phyloP scores from a whole-genome alignment of 1,140 invertebrate genomes.

The Drosophila auraria region DNA sequence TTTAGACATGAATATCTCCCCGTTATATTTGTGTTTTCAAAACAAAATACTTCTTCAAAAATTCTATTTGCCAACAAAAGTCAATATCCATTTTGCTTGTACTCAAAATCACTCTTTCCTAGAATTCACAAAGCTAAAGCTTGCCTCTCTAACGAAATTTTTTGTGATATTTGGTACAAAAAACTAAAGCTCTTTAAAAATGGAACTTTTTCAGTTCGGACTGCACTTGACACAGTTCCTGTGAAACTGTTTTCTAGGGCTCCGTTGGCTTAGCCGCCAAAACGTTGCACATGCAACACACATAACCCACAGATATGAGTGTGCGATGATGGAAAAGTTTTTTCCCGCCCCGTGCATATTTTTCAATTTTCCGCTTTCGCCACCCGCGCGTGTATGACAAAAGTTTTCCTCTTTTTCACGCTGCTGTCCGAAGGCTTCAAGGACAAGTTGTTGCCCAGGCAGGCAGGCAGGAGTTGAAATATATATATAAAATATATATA shows the following conservation, averaged over 20 bases:
- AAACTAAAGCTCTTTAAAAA: slow-evolving; percentile 41
- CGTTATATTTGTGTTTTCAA: background rate
- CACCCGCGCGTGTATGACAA: slow-evolving; percentile 47
- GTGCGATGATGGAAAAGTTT: slow-evolving; percentile 70
- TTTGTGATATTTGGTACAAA: background rate
- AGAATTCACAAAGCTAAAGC: background rate
- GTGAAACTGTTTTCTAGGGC: slow-evolving; percentile 28
- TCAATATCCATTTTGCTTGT: background rate
- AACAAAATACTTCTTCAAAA: too few species aligned
- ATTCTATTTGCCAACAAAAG: background rate
- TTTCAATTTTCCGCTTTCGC: slow-evolving; percentile 66
- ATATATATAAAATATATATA: slow-evolving; percentile 7
- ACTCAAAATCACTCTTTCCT: too few species aligned
- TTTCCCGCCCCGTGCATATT: slow-evolving; percentile 65
- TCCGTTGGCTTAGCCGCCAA: slow-evolving; percentile 55
- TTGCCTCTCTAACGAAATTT: background rate
- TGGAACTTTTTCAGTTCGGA: slow-evolving; percentile 35
- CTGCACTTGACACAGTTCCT: slow-evolving; percentile 71
- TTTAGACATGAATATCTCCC: background rate
- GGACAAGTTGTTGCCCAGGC: slow-evolving; percentile 44
- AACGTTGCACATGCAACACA: slow-evolving; percentile 33
- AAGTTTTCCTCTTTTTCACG: slow-evolving; percentile 61
- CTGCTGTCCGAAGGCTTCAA: slow-evolving; percentile 42
- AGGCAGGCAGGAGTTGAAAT: slow-evolving; percentile 31
- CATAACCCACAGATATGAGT: slow-evolving; percentile 21